Base-by-base conservation (phyloP, 1,140 invertebrate genomes). In the Drosophila pachea region DNA sequence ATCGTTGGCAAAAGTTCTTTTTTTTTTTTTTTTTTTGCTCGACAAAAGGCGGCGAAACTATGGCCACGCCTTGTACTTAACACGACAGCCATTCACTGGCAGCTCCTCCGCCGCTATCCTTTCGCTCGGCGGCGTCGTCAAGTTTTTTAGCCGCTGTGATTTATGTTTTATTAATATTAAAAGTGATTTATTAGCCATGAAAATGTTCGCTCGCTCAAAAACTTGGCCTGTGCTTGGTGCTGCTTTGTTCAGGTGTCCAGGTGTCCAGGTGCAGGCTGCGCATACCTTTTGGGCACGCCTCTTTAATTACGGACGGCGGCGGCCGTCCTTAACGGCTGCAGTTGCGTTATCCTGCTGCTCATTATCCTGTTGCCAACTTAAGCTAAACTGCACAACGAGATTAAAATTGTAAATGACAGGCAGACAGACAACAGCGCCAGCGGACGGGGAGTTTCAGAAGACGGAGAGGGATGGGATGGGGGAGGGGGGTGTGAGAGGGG, bases 81-180 rank as follows among this genome's bases (percentile, higher is more conserved):
- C 22, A 22, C 22, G 22, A 22, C 22, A 22, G 22, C 4, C 35
- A 36, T 9, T 36, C 9, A 43, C 42, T 9, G n/a, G 8, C 52
- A 7, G 22, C 22, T 22, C 22, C 22, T 22, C 31, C 40, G 38
- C 54, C 7, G 2, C 12, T 29, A n/a, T 7, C 29, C 16, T 42
- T 22, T 22, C 22, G 22, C 22, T 22, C 22, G 1, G 8, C 4
- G 4, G 22, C 40, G 43, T 40, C 45, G 58, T 68, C 68, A 70
- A 73, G 69, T 77, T 86, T 81, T 22, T 86, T 77, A 86, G 76
- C 69, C 69, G 70, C 58, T 36, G 59, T 86, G 81, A 86, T 86
- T 86, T 86, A 86, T 86, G 74, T 86, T 86, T 86, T 77, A 86
- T 86, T 86, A 86, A 86, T 86, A 86, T 86, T 86, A 86, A 86